Evolutionary conservation across 2,797 vertebrate species (phyloP), one percentile per base, ranked within the genome.

Genomic region (Hippocampus kuda): DNA sequence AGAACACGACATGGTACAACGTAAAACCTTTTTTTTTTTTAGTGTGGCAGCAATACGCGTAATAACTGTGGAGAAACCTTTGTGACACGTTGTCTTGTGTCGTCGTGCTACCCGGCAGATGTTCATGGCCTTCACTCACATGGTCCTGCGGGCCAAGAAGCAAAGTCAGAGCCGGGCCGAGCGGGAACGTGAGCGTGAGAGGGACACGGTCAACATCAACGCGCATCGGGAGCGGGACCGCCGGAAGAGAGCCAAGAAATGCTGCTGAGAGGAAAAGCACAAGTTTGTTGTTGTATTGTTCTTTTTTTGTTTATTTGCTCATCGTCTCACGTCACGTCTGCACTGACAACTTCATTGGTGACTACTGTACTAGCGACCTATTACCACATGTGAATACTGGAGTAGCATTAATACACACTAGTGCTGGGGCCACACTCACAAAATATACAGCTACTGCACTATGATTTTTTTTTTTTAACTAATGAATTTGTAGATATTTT

Each of bases 51-150:
- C 42, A 44, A 44, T 44, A 13, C 11, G 42, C 11, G 12, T 44
- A 13, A 2, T 46, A 46, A 46, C 12, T 13, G 4, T 4, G 42
- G 42, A 2, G 9, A 44, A 44, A 10, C 12, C 42, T 10, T 44
- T 46, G 44, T 46, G 27, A 56, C 27, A 5, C 18, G 20, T 38
- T 38, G 34, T 38, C 34, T 38, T 2, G 38, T 44, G n/a, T 10
- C 44, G 26, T 46, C 15, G 26, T 67, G 24, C n/a, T 13, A 12
- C 5, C 8, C 8, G 1, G 59, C 82, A 94, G 93, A 94, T 94
- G 93, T 94, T 94, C 82, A 92, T 93, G 82, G 89, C 92, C 1
- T 92, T 94, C 79, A 93, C 92, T 3, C 85, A 83, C 82, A 91
- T 93, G 90, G 92, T 94, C 7, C 91, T 94, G 3, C 83, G 87